Evolutionary conservation across 2,113 vertebrate species (phyloP).

Genomic region (Sinocyclocheilus maitianheensis): DNA sequence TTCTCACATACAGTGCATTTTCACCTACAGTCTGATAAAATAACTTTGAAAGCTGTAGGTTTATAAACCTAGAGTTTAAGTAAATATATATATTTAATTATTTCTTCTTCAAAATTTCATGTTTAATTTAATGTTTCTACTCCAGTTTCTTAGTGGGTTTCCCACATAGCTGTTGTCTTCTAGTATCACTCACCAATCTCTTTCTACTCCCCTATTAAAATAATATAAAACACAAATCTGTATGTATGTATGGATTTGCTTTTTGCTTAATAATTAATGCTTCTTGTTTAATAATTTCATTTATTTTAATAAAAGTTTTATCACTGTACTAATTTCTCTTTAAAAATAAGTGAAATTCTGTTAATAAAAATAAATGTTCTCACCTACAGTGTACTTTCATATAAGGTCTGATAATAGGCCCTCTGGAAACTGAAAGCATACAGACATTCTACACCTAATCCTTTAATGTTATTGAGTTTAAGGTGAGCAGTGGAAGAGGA

Average conservation of each 20-base stretch:
- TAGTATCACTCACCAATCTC: background rate
- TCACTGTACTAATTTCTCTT: background rate
- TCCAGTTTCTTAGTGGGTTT: background rate
- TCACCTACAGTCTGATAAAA: too few species aligned
- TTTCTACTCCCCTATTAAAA: background rate
- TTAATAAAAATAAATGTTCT: background rate
- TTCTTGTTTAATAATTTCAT: too few species aligned
- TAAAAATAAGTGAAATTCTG: background rate
- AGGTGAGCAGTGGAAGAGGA: background rate
- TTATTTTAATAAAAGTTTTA: too few species aligned
- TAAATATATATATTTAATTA: too few species aligned
- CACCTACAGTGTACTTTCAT: background rate
- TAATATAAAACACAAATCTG: background rate
- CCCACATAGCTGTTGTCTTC: background rate
- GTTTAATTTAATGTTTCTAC: too few species aligned
- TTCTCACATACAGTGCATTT: too few species aligned
- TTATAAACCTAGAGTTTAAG: too few species aligned
- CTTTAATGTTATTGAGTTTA: background rate
- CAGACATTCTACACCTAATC: background rate
- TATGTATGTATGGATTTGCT: background rate
- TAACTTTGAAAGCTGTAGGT: too few species aligned
- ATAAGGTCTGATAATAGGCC: background rate
- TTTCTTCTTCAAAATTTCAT: too few species aligned
- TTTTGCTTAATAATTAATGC: background rate
- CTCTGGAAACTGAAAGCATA: background rate